These are phyloP conservation scores for Heteromurus nitidus DNA, from an alignment of 2,888 invertebrate genomes.

Conservation along the genomic window DNA sequence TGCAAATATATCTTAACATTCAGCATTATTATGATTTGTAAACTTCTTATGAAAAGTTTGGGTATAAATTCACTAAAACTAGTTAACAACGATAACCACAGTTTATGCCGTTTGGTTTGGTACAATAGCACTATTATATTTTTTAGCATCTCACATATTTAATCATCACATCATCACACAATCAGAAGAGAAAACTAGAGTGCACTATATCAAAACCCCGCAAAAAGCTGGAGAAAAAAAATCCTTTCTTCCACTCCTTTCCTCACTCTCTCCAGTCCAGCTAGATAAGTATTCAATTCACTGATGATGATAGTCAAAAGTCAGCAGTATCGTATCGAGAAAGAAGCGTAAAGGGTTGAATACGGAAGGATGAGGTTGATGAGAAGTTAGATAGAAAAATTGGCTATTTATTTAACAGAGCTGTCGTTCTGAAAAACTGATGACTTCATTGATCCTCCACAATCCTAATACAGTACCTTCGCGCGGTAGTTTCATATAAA, in stretches of 20 bases:
- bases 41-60: not conserved
- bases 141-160: not conserved
- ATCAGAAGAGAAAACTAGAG: not conserved
- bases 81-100: not conserved
- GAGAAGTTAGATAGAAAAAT: not conserved
- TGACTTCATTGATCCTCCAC: not conserved
- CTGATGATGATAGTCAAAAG: not conserved
- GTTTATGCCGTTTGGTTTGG: not conserved
- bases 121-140: not conserved
- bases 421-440: not conserved
- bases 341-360: constrained; percentile 17
- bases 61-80: not conserved
- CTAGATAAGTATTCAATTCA: not conserved
- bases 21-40: not conserved
- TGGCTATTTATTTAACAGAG: not conserved
- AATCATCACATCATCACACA: not conserved
- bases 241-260: too few species aligned
- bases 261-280: too few species aligned
- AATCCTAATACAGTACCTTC: not conserved
- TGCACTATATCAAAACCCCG: not conserved
- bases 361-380: not conserved
- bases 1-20: too few species aligned
- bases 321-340: not conserved
- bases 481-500: not conserved
- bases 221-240: too few species aligned